These are phyloP conservation scores for Creontiades dilutus DNA, from an alignment of 2,888 invertebrate genomes.

Conservation along the genomic window DNA sequence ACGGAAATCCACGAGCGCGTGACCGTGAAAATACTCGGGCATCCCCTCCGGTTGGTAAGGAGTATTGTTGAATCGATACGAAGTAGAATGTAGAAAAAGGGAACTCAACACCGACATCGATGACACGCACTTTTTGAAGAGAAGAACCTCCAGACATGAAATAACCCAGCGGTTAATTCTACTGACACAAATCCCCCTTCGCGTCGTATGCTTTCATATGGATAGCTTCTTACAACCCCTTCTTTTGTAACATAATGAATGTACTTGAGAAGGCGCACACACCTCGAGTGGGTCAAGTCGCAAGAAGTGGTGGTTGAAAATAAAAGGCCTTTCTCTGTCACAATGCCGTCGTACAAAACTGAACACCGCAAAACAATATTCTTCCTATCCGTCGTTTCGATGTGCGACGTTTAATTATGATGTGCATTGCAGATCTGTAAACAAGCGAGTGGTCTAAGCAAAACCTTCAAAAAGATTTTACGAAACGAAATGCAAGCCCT, in stretches of 20 bases:
- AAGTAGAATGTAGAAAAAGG: not conserved
- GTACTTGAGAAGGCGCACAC: slow-evolving; percentile 19
- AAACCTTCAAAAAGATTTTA: no score
- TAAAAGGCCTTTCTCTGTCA: slow-evolving; percentile 4
- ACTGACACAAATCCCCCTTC: slow-evolving; percentile 66
- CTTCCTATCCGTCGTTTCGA: no score
- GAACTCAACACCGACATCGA: not conserved
- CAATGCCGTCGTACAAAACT: not conserved
- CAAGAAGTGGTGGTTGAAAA: not conserved
- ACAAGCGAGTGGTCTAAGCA: no score
- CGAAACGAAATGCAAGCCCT: no score
- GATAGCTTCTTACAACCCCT: not conserved
- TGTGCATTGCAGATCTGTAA: no score
- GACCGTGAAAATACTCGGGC: slow-evolving; percentile 53
- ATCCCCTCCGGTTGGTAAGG: slow-evolving; percentile 52
- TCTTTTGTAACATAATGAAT: not conserved
- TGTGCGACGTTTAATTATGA: no score
- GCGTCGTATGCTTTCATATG: not conserved
- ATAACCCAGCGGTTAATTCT: slow-evolving; percentile 30
- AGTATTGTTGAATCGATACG: slow-evolving; percentile 56
- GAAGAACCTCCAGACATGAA: slow-evolving; percentile 13
- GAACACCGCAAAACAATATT: no score
- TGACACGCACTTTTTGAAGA: slow-evolving; percentile 53
- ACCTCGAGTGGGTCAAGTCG: not conserved
- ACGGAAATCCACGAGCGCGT: slow-evolving; percentile 24